These are phyloP conservation scores for Meliscaeva auricollis DNA, from an alignment of 2,888 invertebrate genomes.

Conservation along the genomic window DNA sequence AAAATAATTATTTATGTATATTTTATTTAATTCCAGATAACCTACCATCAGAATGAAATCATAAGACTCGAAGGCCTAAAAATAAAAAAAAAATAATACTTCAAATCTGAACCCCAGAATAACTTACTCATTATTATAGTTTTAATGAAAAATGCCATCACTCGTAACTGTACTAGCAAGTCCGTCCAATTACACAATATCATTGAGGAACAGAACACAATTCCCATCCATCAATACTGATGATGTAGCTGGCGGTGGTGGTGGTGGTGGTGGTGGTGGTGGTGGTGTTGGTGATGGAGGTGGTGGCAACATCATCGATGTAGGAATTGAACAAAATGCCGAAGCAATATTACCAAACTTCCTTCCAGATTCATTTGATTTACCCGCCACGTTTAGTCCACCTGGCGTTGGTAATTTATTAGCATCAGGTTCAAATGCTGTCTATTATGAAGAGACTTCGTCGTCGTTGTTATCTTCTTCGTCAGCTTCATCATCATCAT, in stretches of 20 bases:
- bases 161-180: conserved; percentile 71
- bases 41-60: conserved; percentile 59
- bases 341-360: conserved; percentile 64
- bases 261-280: conserved; percentile 18
- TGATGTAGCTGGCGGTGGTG: no score
- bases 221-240: conserved; percentile 54
- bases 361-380: conserved; percentile 71
- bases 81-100: background rate
- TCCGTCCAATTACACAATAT: conserved; percentile 68
- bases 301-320: conserved; percentile 26
- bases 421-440: conserved; percentile 79
- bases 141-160: conserved; percentile 75
- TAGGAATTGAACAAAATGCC: conserved; percentile 20
- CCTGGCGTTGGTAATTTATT: conserved; percentile 81
- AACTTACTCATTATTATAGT: conserved; percentile 48
- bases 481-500: conserved; percentile 75
- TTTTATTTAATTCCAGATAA: conserved; percentile 50
- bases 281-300: conserved; percentile 28
- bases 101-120: background rate
- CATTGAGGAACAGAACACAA: conserved; percentile 57
- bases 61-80: conserved; percentile 18
- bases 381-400: conserved; percentile 80
- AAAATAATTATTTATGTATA: background rate
- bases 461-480: conserved; percentile 77
- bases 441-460: conserved; percentile 82